Evolutionary conservation across 2,797 vertebrate species (phyloP), one percentile per base, ranked within the genome.

Genomic region (Gadopsis marmoratus): DNA sequence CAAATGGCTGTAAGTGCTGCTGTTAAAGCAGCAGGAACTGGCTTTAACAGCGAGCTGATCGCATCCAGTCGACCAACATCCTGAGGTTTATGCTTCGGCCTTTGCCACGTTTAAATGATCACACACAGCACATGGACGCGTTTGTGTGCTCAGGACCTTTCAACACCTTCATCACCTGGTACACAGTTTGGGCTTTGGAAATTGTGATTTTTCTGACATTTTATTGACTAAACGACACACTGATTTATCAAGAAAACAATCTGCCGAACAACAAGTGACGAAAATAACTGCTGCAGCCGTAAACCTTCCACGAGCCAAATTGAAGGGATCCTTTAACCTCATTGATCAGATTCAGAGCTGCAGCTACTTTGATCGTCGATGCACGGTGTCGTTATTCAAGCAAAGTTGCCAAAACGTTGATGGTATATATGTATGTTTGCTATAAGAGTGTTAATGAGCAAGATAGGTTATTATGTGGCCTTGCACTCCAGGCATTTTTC

Each of bases 41-140:
- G 54, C 19, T 79, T 84, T 65, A 90, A 89, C 58, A 39, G 23
- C 4, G 33, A 55, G 87, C 71, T 56, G 77, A 87, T 82, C 77
- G 72, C 54, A 60, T 17, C 71, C 62, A 66, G 76, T 74, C 83
- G 51, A 64, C 83, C 74, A 84, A 83, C 76, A 62, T 79, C 65
- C 33, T 10, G 7, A 51, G 82, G 90, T 91, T 89, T 85, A 91
- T 80, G 61, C 47, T 65, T 53, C 13, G 1, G 41, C 45, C 51
- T 43, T 60, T 21, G 74, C 62, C 31, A 50, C 61, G 54, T 82
- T 85, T 74, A 23, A 63, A 68, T 48, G 55, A 26, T 26, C 63
- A 79, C 68, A 41, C 29, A 60, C 55, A 64, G 14, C n/a, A 56
- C 29, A 60, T 29, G 13, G n/a, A 29, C 62, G 55, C 0, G 26